Evolutionary conservation across 2,113 vertebrate genomes (phyloP).

Genomic region (Phylloscopus trochiloides): DNA sequence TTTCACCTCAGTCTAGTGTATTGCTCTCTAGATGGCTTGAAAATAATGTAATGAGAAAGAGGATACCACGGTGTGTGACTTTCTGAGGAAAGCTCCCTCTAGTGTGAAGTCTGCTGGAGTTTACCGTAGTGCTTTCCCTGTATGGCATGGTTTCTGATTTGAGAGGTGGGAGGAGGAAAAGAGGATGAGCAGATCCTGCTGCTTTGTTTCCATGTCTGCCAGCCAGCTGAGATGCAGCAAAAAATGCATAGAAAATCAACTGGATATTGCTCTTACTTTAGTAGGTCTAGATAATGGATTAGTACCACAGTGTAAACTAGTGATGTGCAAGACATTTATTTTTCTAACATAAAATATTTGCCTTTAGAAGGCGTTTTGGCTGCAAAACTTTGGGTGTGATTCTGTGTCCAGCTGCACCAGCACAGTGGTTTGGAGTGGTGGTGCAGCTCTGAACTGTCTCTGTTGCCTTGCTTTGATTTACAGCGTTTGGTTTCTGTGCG

Average conservation of each 20-base stretch:
- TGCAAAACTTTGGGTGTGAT: not conserved
- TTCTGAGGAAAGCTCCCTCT: slow-evolving; percentile 28
- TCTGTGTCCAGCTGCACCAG: not conserved
- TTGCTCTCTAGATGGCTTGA: not conserved
- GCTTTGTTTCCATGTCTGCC: not conserved
- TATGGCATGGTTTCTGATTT: not conserved
- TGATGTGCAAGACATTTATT: not conserved
- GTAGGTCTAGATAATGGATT: not conserved
- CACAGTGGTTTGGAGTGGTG: fast-evolving
- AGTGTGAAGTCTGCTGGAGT: not conserved
- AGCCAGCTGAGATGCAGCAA: not conserved
- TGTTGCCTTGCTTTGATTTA: not conserved
- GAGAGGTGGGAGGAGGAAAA: not conserved
- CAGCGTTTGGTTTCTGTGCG: fast-evolving
- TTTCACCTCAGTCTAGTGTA: not conserved
- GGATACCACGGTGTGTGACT: not conserved
- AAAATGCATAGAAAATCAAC: not conserved
- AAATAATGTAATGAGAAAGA: not conserved
- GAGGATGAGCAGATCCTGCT: not conserved
- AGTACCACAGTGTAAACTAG: not conserved
- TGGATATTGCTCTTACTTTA: not conserved
- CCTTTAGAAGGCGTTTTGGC: not conserved
- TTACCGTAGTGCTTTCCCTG: not conserved
- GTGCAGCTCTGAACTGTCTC: not conserved
- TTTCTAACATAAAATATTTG: not conserved